Evolutionary conservation across 2,797 vertebrate genomes (phyloP).

Genomic region (Chaenodraco wilsoni): DNA sequence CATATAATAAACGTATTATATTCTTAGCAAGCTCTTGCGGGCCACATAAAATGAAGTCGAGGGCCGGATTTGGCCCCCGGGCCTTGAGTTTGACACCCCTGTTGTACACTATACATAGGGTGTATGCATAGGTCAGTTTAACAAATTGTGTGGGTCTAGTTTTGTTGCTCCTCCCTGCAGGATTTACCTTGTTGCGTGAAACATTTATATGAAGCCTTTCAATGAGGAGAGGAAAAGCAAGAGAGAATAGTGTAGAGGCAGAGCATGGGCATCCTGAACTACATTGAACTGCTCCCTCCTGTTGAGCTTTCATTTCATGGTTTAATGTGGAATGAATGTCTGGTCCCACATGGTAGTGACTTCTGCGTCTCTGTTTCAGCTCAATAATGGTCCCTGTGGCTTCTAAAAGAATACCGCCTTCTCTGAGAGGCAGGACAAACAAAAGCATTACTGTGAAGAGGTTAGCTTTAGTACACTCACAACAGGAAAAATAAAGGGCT

Average conservation of each 20-base stretch:
- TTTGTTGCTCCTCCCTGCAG: slow-evolving; percentile 4
- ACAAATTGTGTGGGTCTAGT: slow-evolving; percentile 2
- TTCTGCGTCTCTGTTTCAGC: slow-evolving; percentile 47
- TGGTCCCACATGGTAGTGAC: slow-evolving; percentile 38
- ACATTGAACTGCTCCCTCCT: slow-evolving; percentile 45
- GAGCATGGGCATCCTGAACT: slow-evolving; percentile 16
- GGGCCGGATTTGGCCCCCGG: too few species aligned
- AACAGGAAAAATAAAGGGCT: slow-evolving; percentile 4
- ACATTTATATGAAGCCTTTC: slow-evolving; percentile 45
- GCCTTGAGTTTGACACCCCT: too few species aligned
- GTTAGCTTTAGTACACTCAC: slow-evolving; percentile 3
- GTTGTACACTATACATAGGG: background rate
- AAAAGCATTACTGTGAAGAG: slow-evolving; percentile 5
- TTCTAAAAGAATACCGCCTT: slow-evolving; percentile 13
- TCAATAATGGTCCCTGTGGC: slow-evolving; percentile 36
- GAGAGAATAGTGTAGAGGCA: slow-evolving; percentile 3
- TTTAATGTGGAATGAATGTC: slow-evolving; percentile 67
- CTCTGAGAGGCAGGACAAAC: slow-evolving; percentile 23
- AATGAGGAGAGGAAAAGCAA: slow-evolving; percentile 21
- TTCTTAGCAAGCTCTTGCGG: too few species aligned
- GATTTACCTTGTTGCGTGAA: slow-evolving; percentile 38
- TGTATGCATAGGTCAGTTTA: slow-evolving; percentile 14
- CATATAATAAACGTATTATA: too few species aligned
- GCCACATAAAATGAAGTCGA: too few species aligned
- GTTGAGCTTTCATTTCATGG: slow-evolving; percentile 71